Evolutionary conservation across 2,888 invertebrate species (phyloP), one percentile per base, ranked within the genome.

Genomic region (Eilema griseolum): DNA sequence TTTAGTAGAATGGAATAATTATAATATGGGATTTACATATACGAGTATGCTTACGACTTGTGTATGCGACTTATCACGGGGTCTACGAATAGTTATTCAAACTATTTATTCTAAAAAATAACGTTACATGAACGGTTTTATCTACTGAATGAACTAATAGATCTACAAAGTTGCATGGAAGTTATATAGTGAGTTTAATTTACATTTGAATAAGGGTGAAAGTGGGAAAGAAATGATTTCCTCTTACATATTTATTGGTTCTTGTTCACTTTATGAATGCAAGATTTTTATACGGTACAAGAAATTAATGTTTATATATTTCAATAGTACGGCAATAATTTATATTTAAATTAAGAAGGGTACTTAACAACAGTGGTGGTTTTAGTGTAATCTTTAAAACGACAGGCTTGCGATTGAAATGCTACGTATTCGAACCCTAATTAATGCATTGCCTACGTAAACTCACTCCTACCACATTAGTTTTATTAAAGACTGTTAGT

Each of bases 171-270:
- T 31, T 61, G 10, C n/a, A 70, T 73, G 79, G 71, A 80, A 80
- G 73, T 81, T 41, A 62, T 69, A 61, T 31, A 23, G 69, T 56
- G 52, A 67, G 70, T 65, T 37, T 24, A 66, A 74, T 80, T 81
- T 71, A 81, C 72, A 77, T 77, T 59, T 66, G 23, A 28, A 46
- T 63, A 70, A 61, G 80, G 82, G 81, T 74, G 81, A 81, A 80
- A 81, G 82, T 74, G 59, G 57, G 31, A 76, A 63, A 75, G 69
- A 66, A 73, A 80, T 76, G 56, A 72, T 74, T 80, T 83, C 80
- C 81, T 82, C 67, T 37, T 62, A 61, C 64, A 65, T 76, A 74
- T 81, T 75, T 74, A 81, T 28, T 74, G 67, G 76, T 79, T 73
- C 70, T 69, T 71, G 62, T 76, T 69, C n/a, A 52, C n/a, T 52